These are phyloP conservation scores for Ailuropoda melanoleuca DNA, from an alignment of 2,113 vertebrate species.

Conservation along the genomic window DNA sequence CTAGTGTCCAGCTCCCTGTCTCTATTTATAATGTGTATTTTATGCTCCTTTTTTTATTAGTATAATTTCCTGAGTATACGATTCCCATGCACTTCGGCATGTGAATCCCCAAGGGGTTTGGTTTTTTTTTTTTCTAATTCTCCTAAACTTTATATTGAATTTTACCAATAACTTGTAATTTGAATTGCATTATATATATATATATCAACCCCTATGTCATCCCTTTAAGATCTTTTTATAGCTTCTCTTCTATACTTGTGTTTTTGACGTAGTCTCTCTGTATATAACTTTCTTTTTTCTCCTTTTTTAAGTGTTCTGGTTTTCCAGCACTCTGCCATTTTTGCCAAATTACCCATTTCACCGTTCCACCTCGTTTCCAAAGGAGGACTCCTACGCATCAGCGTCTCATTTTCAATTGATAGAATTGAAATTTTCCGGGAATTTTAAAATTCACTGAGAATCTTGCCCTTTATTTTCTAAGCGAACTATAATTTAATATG, in stretches of 20 bases:
- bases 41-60: background rate
- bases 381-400: background rate
- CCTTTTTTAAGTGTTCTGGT: background rate
- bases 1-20: background rate
- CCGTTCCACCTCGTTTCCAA: background rate
- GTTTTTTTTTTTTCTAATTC: background rate
- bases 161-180: background rate
- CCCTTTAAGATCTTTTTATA: background rate
- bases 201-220: background rate
- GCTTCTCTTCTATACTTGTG: background rate
- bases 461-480: background rate
- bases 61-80: background rate
- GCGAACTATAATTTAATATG: background rate
- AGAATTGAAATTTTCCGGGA: background rate
- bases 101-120: background rate
- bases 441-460: background rate
- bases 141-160: background rate
- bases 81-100: background rate
- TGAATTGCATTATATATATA: background rate
- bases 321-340: background rate
- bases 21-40: background rate
- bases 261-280: background rate
- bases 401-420: background rate
- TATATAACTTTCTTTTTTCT: background rate
- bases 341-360: background rate